A percentile compares a stretch with the other conserved stretches of the same genome.
phyloP scores from a whole-genome alignment of 2,888 invertebrate genomes.

The Erebia palarica region DNA sequence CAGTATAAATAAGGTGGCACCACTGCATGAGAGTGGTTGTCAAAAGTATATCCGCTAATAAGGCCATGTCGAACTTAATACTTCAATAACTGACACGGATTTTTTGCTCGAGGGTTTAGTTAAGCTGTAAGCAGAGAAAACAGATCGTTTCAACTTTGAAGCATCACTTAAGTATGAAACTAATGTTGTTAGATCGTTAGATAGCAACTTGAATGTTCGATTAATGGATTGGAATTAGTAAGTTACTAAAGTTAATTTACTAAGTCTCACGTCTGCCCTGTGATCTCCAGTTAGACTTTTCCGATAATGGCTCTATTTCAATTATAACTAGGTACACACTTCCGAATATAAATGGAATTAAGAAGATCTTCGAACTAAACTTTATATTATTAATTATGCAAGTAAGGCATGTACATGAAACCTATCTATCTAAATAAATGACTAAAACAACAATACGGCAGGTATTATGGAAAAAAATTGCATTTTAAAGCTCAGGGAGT shows the following conservation, averaged over 20 bases:
- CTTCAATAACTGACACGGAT: too few relatives aligned
- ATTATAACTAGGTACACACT: neutral
- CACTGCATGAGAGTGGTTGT: too few relatives aligned
- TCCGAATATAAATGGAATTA: neutral
- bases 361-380: neutral
- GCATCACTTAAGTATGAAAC: constrained; percentile 16
- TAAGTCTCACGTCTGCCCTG: constrained; percentile 11
- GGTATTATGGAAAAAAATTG: too few relatives aligned
- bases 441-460: too few relatives aligned
- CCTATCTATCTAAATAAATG: too few relatives aligned
- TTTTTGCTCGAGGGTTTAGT: neutral
- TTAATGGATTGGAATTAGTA: constrained; percentile 35
- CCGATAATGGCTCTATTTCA: neutral
- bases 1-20: too few relatives aligned
- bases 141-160: constrained; percentile 7
- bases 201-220: constrained; percentile 37
- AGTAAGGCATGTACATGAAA: too few relatives aligned
- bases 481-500: too few relatives aligned
- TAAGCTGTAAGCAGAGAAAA: constrained; percentile 7
- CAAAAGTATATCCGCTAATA: too few relatives aligned
- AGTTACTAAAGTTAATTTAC: constrained; percentile 34
- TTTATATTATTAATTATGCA: neutral
- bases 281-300: constrained; percentile 4
- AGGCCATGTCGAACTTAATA: too few relatives aligned
- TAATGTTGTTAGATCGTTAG: constrained; percentile 22